Evolutionary conservation across 1,140 invertebrate genomes (phyloP), one percentile per base, ranked within the genome.

Genomic region (Kradibia gibbosae): DNA sequence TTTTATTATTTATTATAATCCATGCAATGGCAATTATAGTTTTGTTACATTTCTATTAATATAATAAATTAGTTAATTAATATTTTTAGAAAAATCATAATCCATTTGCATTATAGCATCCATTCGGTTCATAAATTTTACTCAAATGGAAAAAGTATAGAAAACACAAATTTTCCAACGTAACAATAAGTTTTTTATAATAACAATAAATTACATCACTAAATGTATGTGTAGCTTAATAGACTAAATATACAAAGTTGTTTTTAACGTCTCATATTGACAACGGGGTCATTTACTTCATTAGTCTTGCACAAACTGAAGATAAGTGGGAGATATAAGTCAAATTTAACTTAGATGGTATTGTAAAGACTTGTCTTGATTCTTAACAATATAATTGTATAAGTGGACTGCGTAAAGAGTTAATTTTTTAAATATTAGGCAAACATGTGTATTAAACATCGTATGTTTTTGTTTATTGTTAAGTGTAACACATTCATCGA

Each of bases 311-410:
- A 72, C 45, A 45, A 81, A 77, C 55, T 60, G 34, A 53, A 77
- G 80, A 77, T 81, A 81, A 81, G 80, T 81, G 80, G 80, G 50
- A 81, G 74, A 77, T 81, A 77, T 53, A 81, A 81, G 74, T 81
- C 48, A 81, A 81, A 84, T 83, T 76, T 67, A 80, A 85, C 71
- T 84, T 82, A 74, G 84, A 85, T 86, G 83, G 62, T 82, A 83
- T 85, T 83, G 76, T 77, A 85, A n/a, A 82, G 83, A 84, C 34
- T 80, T 83, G 81, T 72, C 79, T 84, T 82, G 83, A 86, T 86
- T 80, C 83, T 85, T 87, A 86, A 87, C 84, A 84, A 86, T 85
- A 82, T 86, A 87, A 86, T 87, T 87, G 86, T 84, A 85, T 86
- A 85, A 86, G 84, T 86, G 85, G 84, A 85, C 77, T 78, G 55